Base-by-base conservation (phyloP, 2,113 vertebrate genomes). In the Pitta sordida region DNA sequence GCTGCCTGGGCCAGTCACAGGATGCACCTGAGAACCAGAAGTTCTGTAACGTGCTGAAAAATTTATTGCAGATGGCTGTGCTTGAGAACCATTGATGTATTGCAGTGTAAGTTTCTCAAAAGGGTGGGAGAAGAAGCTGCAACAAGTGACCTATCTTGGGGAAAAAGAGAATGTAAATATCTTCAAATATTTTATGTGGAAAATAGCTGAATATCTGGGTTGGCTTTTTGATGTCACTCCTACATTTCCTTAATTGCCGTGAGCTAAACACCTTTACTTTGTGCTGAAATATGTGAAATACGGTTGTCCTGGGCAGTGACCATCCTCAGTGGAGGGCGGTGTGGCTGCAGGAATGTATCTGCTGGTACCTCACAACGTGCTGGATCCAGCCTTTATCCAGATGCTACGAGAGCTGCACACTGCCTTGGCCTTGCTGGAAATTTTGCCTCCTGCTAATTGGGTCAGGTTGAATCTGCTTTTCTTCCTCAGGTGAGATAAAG, bases 311-410 rank as follows among this genome's bases (percentile, higher is more conserved):
- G 37, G n/a, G 5, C 15, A 3, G 8, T 23, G 13, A 30, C n/a
- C 0, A 1, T 27, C 41, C 13, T 18, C 49, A 23, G 37, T 18
- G 75, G 70, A 37, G 15, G 16, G 56, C 8, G 2, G 1, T 5
- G 39, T 30, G 56, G 22, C 12, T 48, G 73, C 53, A 23, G 65
- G 53, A 49, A 2, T 5, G 0, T 18, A 5, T 6, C 60, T 7
- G 48, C 3, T 19, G 9, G 7, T 6, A 27, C 41, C 36, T 60
- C 4, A 0, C 41, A 11, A 24, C 27, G 0, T 15, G 13, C 46
- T 22, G 41, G 46, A 43, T 8, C 41, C 15, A 0, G 52, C 0
- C 0, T 30, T 55, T 9, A 3, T 8, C 46, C 15, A 3, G 10
- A 6, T 49, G 46, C 73, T 41, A 43, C 1, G 2, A 14, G 7